phyloP scores from a whole-genome alignment of 1,140 invertebrate genomes.

The Dinoponera quadriceps region DNA sequence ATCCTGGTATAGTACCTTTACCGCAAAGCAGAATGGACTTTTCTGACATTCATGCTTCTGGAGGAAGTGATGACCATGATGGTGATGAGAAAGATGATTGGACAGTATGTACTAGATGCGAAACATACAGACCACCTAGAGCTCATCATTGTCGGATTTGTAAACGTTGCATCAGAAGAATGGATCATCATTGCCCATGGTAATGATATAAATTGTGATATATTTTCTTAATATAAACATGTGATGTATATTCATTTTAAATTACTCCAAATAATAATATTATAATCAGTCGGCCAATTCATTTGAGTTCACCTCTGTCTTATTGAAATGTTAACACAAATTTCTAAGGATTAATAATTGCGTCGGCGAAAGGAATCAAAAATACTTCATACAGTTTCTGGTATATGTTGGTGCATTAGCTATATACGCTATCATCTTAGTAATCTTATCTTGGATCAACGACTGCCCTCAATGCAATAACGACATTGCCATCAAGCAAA shows the following conservation, averaged over 20 bases:
- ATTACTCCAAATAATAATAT: background rate
- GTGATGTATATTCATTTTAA: background rate
- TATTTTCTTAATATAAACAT: background rate
- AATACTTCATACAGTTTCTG: conserved; percentile 97
- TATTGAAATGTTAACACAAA: conserved; percentile 30
- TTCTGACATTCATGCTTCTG: conserved; percentile 92
- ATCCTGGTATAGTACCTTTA: conserved; percentile 95
- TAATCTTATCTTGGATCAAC: conserved; percentile 91
- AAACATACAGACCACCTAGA: conserved; percentile 93
- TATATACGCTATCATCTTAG: conserved; percentile 90
- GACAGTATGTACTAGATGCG: conserved; percentile 94
- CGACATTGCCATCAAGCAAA: conserved; percentile 90
- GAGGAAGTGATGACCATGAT: conserved; percentile 78
- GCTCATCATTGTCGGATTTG: conserved; percentile 97
- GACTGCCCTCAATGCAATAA: conserved; percentile 90
- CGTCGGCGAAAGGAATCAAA: conserved; percentile 97
- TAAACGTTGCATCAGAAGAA: conserved; percentile 93
- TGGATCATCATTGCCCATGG: conserved; percentile 97
- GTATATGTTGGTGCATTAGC: conserved; percentile 91
- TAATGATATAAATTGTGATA: conserved; percentile 72
- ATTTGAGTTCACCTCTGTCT: conserved; percentile 28
- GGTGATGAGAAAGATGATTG: conserved; percentile 90
- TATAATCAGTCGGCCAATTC: conserved; percentile 5
- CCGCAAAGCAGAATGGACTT: conserved; percentile 93
- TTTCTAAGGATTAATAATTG: conserved; percentile 95